Conservation (phyloP, 2,888 invertebrate genomes). For the Drosophila demipolita region DNA sequence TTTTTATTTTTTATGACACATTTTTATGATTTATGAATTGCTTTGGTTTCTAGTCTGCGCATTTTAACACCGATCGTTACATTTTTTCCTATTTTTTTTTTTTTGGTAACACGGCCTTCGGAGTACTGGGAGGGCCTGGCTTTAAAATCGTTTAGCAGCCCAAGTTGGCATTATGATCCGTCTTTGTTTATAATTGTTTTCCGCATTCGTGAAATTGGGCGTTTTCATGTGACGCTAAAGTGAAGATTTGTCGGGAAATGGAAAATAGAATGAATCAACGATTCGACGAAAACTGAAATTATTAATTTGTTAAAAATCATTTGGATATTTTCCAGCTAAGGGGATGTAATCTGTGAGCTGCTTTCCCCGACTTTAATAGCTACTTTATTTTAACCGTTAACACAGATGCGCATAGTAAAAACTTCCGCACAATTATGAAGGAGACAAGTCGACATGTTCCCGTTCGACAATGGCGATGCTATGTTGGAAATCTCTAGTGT, state of each 20-base stretch:
- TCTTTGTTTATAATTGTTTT: constrained; percentile 31
- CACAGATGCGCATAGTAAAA: not conserved
- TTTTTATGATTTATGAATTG: constrained; percentile 85
- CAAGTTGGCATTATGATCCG: constrained; percentile 46
- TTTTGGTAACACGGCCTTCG: constrained; percentile 46
- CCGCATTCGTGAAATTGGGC: constrained; percentile 41
- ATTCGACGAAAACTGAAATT: not conserved
- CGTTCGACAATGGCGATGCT: constrained; percentile 25
- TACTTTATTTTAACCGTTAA: not conserved
- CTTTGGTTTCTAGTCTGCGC: constrained; percentile 70
- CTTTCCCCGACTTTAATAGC: not conserved
- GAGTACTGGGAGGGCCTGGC: constrained; percentile 36
- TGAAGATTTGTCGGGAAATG: constrained; percentile 7
- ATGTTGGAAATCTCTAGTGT: constrained; percentile 65
- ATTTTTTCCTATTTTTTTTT: constrained; percentile 7
- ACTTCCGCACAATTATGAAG: constrained; percentile 33
- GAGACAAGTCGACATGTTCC: constrained; percentile 46
- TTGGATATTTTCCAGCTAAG: not conserved
- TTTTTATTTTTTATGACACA: constrained; percentile 73
- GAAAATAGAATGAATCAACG: not conserved
- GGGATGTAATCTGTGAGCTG: too few relatives aligned
- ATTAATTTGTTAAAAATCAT: not conserved
- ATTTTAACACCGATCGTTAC: constrained; percentile 48
- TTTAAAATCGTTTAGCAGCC: constrained; percentile 52
- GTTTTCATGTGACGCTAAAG: constrained; percentile 46